Evolutionary conservation across 2,113 vertebrate species (phyloP).

Genomic region (pig (Sus scrofa)): DNA sequence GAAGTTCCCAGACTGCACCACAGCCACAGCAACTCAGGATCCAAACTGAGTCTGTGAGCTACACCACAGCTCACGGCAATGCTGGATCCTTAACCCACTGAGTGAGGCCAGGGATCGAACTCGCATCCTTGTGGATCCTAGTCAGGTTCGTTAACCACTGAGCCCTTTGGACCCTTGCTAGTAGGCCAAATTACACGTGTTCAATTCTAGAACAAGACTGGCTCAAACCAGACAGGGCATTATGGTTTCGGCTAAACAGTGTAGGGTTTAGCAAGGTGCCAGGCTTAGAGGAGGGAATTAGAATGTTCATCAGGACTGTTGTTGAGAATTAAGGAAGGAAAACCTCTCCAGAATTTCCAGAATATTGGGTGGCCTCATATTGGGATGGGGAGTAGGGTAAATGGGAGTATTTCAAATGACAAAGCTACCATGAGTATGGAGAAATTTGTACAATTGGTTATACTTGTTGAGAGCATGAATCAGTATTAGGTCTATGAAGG

Average conservation of each 20-base stretch:
- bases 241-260: not conserved
- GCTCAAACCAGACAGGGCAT: not conserved
- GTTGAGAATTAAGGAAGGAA: not conserved
- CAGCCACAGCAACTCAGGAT: too few species aligned
- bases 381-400: not conserved
- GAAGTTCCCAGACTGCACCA: too few species aligned
- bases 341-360: not conserved
- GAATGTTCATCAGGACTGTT: not conserved
- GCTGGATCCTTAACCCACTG: too few species aligned
- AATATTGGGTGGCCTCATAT: not conserved
- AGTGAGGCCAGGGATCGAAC: too few species aligned
- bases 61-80: too few species aligned
- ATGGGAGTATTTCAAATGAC: not conserved
- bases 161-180: not conserved
- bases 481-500: not conserved
- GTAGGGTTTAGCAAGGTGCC: not conserved
- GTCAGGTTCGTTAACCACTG: too few species aligned
- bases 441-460: not conserved
- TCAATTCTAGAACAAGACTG: not conserved
- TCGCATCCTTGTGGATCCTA: too few species aligned
- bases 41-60: too few species aligned
- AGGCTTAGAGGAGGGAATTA: not conserved
- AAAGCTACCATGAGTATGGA: not conserved
- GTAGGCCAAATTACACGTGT: not conserved
- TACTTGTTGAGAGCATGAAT: not conserved